A percentile compares a stretch with the other conserved stretches of the same genome.
phyloP scores from a whole-genome alignment of 2,797 vertebrate genomes.

The Anisognathus igniventris region DNA sequence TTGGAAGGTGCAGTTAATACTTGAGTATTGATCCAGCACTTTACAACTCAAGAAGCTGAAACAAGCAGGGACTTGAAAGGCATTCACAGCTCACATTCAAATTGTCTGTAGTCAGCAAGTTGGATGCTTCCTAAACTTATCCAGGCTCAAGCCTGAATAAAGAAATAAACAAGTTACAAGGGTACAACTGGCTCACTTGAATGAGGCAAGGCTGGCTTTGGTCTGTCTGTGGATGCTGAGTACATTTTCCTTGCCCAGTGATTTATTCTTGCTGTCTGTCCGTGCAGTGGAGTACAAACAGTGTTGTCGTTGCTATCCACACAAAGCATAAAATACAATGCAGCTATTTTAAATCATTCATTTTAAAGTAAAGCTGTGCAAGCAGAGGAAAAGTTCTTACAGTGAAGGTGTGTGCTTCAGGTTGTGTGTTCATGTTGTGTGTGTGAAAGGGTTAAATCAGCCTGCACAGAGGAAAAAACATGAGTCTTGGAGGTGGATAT shows the following conservation, averaged over 20 bases:
- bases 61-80: slow-evolving; percentile 12
- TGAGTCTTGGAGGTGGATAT: slow-evolving; percentile 3
- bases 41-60: neutral
- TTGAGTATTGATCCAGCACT: neutral
- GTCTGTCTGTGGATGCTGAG: neutral
- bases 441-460: slow-evolving; percentile 22
- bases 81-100: neutral
- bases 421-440: neutral
- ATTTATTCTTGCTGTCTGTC: neutral
- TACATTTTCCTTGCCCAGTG: neutral
- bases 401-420: neutral
- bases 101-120: slow-evolving; percentile 10
- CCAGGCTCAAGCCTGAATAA: neutral
- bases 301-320: neutral
- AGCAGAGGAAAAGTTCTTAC: neutral
- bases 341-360: neutral
- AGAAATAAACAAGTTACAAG: neutral
- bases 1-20: neutral
- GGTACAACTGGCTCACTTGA: neutral
- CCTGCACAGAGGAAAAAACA: neutral
- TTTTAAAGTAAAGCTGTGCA: neutral
- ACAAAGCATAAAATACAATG: neutral
- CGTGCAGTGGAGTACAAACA: neutral
- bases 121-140: neutral
- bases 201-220: neutral